Evolutionary conservation across 2,797 vertebrate species (phyloP).

Genomic region (Lutjanus campechanus): DNA sequence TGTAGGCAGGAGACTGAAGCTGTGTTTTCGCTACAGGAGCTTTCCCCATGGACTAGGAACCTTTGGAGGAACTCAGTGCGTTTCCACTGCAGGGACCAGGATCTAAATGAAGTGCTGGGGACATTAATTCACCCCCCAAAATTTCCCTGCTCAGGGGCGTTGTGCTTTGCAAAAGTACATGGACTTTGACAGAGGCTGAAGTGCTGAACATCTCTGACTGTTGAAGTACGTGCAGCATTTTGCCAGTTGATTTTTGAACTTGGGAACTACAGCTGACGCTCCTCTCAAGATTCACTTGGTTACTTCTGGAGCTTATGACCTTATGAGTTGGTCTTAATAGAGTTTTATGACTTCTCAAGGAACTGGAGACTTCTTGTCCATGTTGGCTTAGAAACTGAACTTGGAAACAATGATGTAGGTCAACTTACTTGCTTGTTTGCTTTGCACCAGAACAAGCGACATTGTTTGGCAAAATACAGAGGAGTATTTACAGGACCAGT

Average conservation of each 20-base stretch:
- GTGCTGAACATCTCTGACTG: too few relatives aligned
- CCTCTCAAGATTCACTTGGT: background rate
- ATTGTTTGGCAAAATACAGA: slow-evolving; percentile 7
- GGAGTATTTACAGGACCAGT: background rate
- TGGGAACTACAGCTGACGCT: background rate
- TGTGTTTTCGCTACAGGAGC: too few relatives aligned
- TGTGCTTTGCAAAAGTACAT: too few relatives aligned
- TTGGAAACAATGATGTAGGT: background rate
- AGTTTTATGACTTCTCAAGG: background rate
- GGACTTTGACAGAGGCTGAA: too few relatives aligned
- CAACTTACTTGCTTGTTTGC: background rate
- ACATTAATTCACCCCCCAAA: too few relatives aligned
- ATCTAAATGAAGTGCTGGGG: too few relatives aligned
- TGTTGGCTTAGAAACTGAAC: background rate
- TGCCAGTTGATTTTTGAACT: background rate
- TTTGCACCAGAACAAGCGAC: background rate
- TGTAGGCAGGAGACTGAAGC: background rate
- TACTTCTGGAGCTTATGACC: background rate
- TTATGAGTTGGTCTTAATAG: background rate
- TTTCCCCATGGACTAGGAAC: too few relatives aligned
- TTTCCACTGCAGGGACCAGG: too few relatives aligned
- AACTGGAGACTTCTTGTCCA: background rate
- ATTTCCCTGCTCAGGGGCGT: too few relatives aligned
- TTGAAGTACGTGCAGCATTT: too few relatives aligned
- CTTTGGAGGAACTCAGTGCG: too few relatives aligned